Evolutionary conservation across 2,113 vertebrate genomes (phyloP).

Genomic region (Lampris megalopsis): DNA sequence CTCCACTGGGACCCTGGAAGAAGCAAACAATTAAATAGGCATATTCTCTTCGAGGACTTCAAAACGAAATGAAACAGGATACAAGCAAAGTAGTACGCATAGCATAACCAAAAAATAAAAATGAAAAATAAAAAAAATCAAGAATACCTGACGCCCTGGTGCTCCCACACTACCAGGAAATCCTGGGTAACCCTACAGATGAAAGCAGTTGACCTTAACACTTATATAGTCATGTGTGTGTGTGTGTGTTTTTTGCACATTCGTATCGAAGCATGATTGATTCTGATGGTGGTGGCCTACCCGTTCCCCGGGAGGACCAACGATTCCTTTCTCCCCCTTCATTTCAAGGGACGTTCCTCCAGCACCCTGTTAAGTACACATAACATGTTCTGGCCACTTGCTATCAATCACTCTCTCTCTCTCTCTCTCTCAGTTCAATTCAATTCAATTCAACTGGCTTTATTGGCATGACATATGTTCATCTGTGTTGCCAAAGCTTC

Average conservation of each 20-base stretch:
- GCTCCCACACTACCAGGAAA: constrained; percentile 45
- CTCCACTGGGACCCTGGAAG: constrained; percentile 54
- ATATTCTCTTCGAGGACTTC: neutral
- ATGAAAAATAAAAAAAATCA: neutral
- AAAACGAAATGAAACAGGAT: neutral
- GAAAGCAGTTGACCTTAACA: neutral
- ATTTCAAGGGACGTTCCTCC: neutral
- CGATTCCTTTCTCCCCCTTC: constrained; percentile 67
- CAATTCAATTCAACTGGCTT: no score
- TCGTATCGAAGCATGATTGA: neutral
- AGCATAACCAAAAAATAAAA: neutral
- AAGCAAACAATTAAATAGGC: neutral
- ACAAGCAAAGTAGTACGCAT: neutral
- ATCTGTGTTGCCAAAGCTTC: no score
- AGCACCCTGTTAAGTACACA: constrained; percentile 33
- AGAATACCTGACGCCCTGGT: constrained; percentile 52
- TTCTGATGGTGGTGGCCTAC: constrained; percentile 36
- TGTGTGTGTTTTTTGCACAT: neutral
- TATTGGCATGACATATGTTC: no score
- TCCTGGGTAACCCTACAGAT: constrained; percentile 54
- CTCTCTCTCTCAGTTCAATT: no score
- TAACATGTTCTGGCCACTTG: neutral
- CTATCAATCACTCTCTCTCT: neutral
- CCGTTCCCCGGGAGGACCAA: constrained; percentile 56
- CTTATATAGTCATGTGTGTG: neutral